Percentiles rank a stretch among this genome's conserved stretches.
Evolutionary conservation across 2,113 vertebrate genomes (phyloP).

Genomic region (Pelmatolapia mariae): DNA sequence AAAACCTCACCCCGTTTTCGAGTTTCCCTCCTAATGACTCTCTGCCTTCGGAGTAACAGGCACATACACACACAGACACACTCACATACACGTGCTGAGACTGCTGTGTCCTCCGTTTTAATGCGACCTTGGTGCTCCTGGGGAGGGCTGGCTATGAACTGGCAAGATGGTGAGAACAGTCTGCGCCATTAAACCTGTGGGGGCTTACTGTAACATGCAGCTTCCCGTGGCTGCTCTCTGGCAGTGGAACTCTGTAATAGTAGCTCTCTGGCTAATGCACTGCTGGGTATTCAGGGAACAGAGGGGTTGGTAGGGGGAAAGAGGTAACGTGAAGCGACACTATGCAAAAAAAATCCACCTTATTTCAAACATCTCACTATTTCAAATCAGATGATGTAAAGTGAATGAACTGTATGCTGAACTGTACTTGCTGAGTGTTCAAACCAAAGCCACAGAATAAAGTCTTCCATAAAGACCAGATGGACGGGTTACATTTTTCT

Average conservation of each 20-base stretch:
- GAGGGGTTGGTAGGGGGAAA: constrained; percentile 14
- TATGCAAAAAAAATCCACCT: not conserved
- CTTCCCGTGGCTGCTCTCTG: constrained; percentile 27
- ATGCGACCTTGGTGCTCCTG: constrained; percentile 59
- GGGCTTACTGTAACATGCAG: constrained; percentile 46
- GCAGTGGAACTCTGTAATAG: constrained; percentile 39
- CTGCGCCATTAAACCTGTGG: constrained; percentile 49
- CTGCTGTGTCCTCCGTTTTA: constrained; percentile 44
- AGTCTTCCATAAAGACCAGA: constrained; percentile 30
- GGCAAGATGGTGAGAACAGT: constrained; percentile 29
- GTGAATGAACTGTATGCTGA: not conserved
- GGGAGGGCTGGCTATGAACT: constrained; percentile 33
- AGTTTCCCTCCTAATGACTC: constrained; percentile 24
- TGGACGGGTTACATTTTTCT: constrained; percentile 17
- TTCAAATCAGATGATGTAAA: not conserved
- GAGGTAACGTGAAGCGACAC: not conserved
- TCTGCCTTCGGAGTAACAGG: constrained; percentile 2
- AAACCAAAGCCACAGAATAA: not conserved
- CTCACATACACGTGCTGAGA: not conserved
- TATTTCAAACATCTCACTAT: not conserved
- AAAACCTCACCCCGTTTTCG: not conserved
- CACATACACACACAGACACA: not conserved
- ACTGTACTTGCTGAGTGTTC: not conserved
- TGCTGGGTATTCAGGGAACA: constrained; percentile 52
- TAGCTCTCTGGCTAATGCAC: constrained; percentile 61